These are phyloP conservation scores for Megaptera novaeangliae DNA, from an alignment of 2,113 vertebrate genomes.

Conservation along the genomic window DNA sequence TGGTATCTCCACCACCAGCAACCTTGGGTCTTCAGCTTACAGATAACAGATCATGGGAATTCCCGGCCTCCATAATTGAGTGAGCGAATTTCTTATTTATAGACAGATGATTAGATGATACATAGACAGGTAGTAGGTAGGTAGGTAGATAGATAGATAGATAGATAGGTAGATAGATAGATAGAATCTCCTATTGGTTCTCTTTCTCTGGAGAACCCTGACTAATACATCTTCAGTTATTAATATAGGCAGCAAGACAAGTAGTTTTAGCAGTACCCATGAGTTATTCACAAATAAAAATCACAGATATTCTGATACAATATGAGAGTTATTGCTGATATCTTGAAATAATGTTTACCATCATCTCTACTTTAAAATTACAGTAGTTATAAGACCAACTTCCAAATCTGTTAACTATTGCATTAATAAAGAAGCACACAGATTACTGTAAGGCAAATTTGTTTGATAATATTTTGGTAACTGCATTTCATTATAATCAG, in stretches of 20 bases:
- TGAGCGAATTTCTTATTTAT: background rate
- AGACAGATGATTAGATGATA: background rate
- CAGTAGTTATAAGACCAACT: background rate
- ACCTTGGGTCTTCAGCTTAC: background rate
- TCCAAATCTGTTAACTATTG: background rate
- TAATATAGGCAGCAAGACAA: background rate
- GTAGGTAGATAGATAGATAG: background rate
- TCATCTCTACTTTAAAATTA: background rate
- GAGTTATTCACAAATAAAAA: background rate
- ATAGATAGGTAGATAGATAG: background rate
- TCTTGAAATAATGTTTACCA: background rate
- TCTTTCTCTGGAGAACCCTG: background rate
- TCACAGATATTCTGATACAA: background rate
- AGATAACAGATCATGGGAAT: background rate
- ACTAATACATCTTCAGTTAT: background rate
- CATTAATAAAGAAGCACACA: background rate
- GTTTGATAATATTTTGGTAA: background rate
- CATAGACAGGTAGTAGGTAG: background rate
- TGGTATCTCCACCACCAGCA: background rate
- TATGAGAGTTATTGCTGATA: background rate
- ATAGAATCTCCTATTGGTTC: background rate
- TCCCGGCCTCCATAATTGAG: background rate
- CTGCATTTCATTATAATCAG: background rate
- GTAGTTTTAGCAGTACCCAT: background rate
- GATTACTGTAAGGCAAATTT: background rate